Percentiles rank a stretch among this genome's conserved stretches.
phyloP scores from a whole-genome alignment of 2,888 invertebrate genomes.

The Nebria salina region DNA sequence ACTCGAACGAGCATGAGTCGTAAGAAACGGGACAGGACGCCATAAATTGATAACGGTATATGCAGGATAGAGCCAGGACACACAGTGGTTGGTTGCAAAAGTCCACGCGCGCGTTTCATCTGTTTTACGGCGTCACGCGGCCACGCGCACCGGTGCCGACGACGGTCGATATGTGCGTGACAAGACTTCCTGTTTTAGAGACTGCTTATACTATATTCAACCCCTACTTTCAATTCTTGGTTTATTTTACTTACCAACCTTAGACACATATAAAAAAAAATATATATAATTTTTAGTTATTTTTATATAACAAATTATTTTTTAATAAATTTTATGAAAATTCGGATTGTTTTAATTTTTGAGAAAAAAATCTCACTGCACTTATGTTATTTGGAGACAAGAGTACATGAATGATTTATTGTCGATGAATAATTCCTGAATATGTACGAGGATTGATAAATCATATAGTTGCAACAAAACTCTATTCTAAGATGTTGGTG shows the following conservation, averaged over 20 bases:
- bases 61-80: background rate
- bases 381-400: background rate
- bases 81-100: background rate
- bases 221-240: background rate
- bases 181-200: slow-evolving; percentile 12
- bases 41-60: slow-evolving; percentile 34
- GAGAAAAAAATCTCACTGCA: too few relatives aligned
- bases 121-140: slow-evolving; percentile 29
- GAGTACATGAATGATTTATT: background rate
- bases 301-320: too few relatives aligned
- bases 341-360: too few relatives aligned
- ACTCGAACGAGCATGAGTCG: slow-evolving; percentile 17
- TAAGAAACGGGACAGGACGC: slow-evolving; percentile 19
- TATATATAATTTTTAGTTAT: too few relatives aligned
- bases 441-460: background rate
- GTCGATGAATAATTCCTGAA: background rate
- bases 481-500: background rate
- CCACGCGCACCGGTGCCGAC: slow-evolving; percentile 1
- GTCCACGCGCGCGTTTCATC: slow-evolving; percentile 14
- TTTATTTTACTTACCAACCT: too few relatives aligned
- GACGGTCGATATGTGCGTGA: slow-evolving; percentile 30
- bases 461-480: background rate
- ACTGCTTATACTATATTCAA: slow-evolving; percentile 14
- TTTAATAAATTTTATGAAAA: too few relatives aligned
- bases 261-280: too few relatives aligned